A percentile compares a stretch with the other conserved stretches of the same genome.
Conservation (phyloP, 37 sponge, comb jelly and placozoan species). For the Ianthella basta region DNA sequence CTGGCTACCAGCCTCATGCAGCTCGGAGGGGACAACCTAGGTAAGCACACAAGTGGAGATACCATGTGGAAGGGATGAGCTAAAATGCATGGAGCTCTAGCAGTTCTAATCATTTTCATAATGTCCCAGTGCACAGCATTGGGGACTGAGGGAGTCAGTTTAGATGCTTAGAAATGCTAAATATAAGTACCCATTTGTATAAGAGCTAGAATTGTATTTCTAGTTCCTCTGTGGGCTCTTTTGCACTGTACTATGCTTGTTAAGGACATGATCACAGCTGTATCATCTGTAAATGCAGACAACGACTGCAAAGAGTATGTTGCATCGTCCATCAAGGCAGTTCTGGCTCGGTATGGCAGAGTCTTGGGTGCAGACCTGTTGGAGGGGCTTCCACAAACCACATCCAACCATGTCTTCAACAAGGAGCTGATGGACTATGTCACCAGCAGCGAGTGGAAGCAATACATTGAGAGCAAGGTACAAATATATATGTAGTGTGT, state of each 20-base stretch:
- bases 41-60: background rate
- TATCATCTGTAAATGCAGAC: background rate
- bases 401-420: constrained; percentile 53
- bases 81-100: too few relatives aligned
- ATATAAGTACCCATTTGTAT: too few relatives aligned
- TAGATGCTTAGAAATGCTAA: too few relatives aligned
- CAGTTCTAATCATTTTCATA: too few relatives aligned
- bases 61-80: too few relatives aligned
- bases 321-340: constrained; percentile 26
- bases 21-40: background rate
- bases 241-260: too few relatives aligned
- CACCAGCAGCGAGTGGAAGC: constrained; percentile 57
- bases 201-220: too few relatives aligned
- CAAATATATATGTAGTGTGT: constrained; percentile 43
- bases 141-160: too few relatives aligned
- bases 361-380: constrained; percentile 17
- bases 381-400: constrained; percentile 43
- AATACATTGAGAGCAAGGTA: constrained; percentile 55
- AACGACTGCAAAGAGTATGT: constrained; percentile 55
- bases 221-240: too few relatives aligned
- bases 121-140: too few relatives aligned
- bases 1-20: background rate
- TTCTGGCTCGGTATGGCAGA: constrained; percentile 27
- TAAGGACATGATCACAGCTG: too few relatives aligned
- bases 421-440: constrained; percentile 54